A percentile compares a stretch with the other conserved stretches of the same genome.
Evolutionary conservation across 2,888 invertebrate species (phyloP).

Genomic region (Cremastinae sp.): DNA sequence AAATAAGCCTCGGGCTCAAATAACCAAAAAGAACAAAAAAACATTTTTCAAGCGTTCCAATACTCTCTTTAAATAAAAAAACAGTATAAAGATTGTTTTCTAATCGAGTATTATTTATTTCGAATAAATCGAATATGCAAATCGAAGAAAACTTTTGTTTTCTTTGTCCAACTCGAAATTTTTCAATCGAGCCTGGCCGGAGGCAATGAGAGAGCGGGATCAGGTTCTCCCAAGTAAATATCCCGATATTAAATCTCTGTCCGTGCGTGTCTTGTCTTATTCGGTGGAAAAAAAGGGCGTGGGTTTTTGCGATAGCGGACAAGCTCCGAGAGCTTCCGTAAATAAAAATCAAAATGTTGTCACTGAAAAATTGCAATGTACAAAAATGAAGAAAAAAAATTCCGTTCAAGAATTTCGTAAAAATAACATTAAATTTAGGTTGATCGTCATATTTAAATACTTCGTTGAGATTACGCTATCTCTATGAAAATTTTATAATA

Average conservation of each 20-base stretch:
- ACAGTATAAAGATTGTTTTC: too few relatives aligned
- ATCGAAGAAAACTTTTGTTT: too few relatives aligned
- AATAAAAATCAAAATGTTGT: slow-evolving; percentile 32
- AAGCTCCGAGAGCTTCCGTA: not conserved
- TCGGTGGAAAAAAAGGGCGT: too few relatives aligned
- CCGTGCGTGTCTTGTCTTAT: not conserved
- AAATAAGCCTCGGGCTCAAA: slow-evolving; percentile 1
- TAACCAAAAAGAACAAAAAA: not conserved
- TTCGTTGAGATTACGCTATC: not conserved
- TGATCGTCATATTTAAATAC: not conserved
- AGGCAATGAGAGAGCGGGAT: slow-evolving; percentile 45
- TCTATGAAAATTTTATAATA: slow-evolving; percentile 5
- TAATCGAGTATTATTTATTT: too few relatives aligned
- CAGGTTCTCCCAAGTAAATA: slow-evolving; percentile 51
- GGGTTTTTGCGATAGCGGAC: too few relatives aligned
- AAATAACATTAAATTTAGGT: not conserved
- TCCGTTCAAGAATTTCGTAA: not conserved
- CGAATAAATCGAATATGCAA: too few relatives aligned
- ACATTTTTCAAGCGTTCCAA: too few relatives aligned
- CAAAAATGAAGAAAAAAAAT: slow-evolving; percentile 28
- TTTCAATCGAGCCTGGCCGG: slow-evolving; percentile 22
- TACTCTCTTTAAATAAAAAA: too few relatives aligned
- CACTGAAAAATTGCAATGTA: not conserved
- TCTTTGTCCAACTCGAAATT: not conserved
- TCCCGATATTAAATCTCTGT: slow-evolving; percentile 51